Conservation (phyloP, 2,888 invertebrate species). For the Tipula vernalis region DNA sequence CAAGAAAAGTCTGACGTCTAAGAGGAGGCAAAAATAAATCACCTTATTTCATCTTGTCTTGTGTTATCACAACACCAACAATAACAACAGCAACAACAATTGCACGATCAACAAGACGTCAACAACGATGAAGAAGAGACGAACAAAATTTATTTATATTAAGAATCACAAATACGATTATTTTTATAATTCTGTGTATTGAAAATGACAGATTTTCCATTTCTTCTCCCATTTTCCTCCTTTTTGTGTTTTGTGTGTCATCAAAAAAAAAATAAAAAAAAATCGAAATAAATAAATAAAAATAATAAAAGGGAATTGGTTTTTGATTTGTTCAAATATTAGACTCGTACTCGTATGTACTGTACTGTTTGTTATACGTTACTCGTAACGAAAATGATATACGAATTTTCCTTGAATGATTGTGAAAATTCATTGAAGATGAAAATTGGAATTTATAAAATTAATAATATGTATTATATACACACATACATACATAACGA, state of each 20-base stretch:
- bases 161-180: not conserved
- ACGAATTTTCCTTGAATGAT: slow-evolving; percentile 7
- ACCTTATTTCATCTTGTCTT: not conserved
- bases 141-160: not conserved
- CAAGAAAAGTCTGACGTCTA: not conserved
- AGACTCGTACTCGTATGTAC: not conserved
- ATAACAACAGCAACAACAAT: not conserved
- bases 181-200: not conserved
- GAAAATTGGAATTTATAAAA: slow-evolving; percentile 8
- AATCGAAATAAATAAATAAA: not conserved
- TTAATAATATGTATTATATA: not conserved
- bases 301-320: not conserved
- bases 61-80: not conserved
- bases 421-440: slow-evolving; percentile 10
- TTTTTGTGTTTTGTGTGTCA: not conserved
- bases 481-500: too few species aligned
- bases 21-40: not conserved
- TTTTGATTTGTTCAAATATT: not conserved
- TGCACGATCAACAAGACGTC: not conserved
- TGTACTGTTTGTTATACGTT: not conserved
- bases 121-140: not conserved
- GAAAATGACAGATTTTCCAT: not conserved
- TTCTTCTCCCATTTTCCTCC: not conserved
- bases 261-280: not conserved
- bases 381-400: not conserved